A percentile compares a stretch with the other conserved stretches of the same genome.
Evolutionary conservation across 2,888 invertebrate species (phyloP).

Genomic region (Caradrina kadenii): DNA sequence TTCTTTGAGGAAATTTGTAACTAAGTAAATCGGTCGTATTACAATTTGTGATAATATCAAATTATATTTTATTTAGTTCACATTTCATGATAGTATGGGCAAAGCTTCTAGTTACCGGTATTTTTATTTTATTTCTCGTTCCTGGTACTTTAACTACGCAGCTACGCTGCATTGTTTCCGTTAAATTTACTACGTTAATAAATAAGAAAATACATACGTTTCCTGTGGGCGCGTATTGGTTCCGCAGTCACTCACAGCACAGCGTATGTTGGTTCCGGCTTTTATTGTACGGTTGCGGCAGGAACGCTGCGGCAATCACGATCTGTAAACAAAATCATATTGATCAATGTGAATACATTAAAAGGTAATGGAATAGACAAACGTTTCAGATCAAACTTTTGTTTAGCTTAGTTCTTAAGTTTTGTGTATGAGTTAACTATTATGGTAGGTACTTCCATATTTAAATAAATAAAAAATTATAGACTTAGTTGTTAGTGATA

Average conservation of each 20-base stretch:
- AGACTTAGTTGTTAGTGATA: too few relatives aligned
- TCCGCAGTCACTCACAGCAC: not conserved
- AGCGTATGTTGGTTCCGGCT: conserved; percentile 5
- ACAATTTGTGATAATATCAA: too few relatives aligned
- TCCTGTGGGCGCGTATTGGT: conserved; percentile 3
- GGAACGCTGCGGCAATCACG: not conserved
- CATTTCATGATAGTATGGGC: not conserved
- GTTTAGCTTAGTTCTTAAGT: too few relatives aligned
- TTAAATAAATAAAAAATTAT: too few relatives aligned
- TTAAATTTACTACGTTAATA: not conserved
- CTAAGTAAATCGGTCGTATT: too few relatives aligned
- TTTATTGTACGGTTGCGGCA: not conserved
- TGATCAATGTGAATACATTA: not conserved
- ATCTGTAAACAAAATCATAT: conserved; percentile 11
- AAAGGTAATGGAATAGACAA: too few relatives aligned
- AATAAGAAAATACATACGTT: conserved; percentile 21
- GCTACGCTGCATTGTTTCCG: too few relatives aligned
- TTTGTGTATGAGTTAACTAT: too few relatives aligned
- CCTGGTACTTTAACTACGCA: not conserved
- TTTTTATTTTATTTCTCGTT: not conserved
- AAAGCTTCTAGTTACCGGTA: not conserved
- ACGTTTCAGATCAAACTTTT: too few relatives aligned
- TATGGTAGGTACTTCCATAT: too few relatives aligned
- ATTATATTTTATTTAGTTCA: not conserved
- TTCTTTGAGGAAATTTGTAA: too few relatives aligned